phyloP scores from a whole-genome alignment of 1,140 invertebrate genomes.

The Drosophila kohkoa region DNA sequence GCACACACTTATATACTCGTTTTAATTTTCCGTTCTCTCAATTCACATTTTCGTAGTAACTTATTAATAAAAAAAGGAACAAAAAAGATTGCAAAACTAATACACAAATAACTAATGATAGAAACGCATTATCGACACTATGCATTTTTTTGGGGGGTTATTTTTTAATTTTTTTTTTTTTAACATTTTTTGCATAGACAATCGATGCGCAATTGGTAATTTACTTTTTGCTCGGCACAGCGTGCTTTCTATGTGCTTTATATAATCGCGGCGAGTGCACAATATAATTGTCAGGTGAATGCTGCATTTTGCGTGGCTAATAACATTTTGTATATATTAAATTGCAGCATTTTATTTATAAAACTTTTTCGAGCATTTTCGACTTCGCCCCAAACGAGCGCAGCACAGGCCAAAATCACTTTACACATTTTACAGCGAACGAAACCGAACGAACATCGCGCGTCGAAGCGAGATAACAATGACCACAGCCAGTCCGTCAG shows the following conservation, averaged over 20 bases:
- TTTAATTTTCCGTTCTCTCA: slow-evolving; percentile 50
- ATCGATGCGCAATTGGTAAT: slow-evolving; percentile 77
- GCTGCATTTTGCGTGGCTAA: slow-evolving; percentile 35
- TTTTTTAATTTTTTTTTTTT: not conserved
- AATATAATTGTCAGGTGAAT: slow-evolving; percentile 33
- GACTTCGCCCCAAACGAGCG: slow-evolving; percentile 78
- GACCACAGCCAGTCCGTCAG: slow-evolving; percentile 32
- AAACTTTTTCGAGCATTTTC: slow-evolving; percentile 77
- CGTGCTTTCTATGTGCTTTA: slow-evolving; percentile 67
- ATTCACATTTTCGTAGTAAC: slow-evolving; percentile 68
- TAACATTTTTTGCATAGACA: slow-evolving; percentile 28
- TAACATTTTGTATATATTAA: slow-evolving; percentile 43
- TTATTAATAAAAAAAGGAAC: slow-evolving; percentile 66
- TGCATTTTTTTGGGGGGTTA: slow-evolving; percentile 18
- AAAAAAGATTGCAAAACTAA: slow-evolving; percentile 19
- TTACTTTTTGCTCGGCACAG: slow-evolving; percentile 39
- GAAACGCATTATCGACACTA: slow-evolving; percentile 28
- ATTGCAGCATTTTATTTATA: slow-evolving; percentile 68
- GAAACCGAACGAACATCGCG: slow-evolving; percentile 55
- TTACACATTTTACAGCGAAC: slow-evolving; percentile 74
- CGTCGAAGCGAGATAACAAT: slow-evolving; percentile 57
- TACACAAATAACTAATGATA: slow-evolving; percentile 32
- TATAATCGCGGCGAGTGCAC: slow-evolving; percentile 63
- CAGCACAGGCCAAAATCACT: slow-evolving; percentile 73
- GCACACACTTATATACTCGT: slow-evolving; percentile 29